Conservation (phyloP, 2,113 vertebrate genomes). For the Mesocricetus auratus region DNA sequence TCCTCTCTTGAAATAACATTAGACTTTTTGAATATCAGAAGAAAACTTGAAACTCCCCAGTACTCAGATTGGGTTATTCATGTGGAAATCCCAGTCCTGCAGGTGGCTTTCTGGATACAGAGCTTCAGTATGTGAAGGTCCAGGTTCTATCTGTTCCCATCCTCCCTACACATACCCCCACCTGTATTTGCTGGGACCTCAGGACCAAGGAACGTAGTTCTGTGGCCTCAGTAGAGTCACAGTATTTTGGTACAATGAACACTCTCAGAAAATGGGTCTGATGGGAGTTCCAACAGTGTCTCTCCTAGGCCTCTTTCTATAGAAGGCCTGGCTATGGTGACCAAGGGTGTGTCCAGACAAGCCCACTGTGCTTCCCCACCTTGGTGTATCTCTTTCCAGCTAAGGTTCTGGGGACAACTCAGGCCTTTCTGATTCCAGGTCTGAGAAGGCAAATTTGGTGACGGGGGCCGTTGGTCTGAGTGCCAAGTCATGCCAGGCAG, state of each 20-base stretch:
- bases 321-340: neutral
- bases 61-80: neutral
- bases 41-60: neutral
- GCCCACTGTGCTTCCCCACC: no score
- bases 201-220: neutral
- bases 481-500: neutral
- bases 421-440: neutral
- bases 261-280: neutral
- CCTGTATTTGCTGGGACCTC: neutral
- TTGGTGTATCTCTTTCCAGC: neutral
- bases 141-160: neutral
- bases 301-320: neutral
- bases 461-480: neutral
- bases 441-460: neutral
- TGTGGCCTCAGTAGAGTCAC: neutral
- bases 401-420: neutral
- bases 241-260: neutral
- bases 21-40: constrained; percentile 53
- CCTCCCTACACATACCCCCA: neutral
- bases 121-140: neutral
- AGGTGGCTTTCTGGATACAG: neutral
- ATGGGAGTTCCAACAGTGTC: neutral
- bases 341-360: neutral
- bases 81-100: neutral
- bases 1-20: constrained; percentile 49